Base-by-base conservation (phyloP, 2,797 vertebrate species). In the Urocyon cinereoargenteus region DNA sequence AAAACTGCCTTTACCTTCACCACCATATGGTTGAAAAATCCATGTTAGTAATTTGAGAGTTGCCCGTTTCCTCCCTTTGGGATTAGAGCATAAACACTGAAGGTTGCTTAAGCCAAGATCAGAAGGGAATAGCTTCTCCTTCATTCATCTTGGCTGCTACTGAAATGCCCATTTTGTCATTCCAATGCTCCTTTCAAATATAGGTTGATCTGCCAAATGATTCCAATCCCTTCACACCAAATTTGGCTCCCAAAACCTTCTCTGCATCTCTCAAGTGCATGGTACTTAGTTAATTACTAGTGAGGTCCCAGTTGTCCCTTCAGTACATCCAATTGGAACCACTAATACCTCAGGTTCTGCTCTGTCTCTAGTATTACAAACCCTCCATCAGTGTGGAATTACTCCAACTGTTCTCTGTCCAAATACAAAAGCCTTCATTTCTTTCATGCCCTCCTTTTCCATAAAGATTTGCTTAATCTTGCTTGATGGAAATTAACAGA, bases 41-140 rank as follows among this genome's bases (percentile, higher is more conserved):
- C 22, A 11, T 26, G 16, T 78, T 19, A 19, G 3, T 78, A 36
- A 55, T 77, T 57, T 87, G 28, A 78, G 51, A 75, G 6, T 34
- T 19, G 0, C 6, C 18, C 4, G 1, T 57, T 36, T 64, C 14
- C 4, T 86, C 22, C 7, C 8, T 24, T 14, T 90, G 16, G 31
- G 31, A 26, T 87, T 40, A 0, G 14, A 82, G 11, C 16, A 15
- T 70, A 55, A 66, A 51, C 0, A 0, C 28, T 7, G 9, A 2
- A 1, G 1, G 0, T 64, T n/a, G 1, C 3, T 36, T 3, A 2
- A 51, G 64, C 24, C 61, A 40, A 22, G 62, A 26, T 79, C 45
- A 87, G 15, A 2, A 70, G 2, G 3, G 5, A n/a, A 11, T 0
- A 40, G 2, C 24, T 7, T 0, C 14, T 22, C 1, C 8, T 1